phyloP scores from a whole-genome alignment of 1,140 invertebrate species.

The Octopus sinensis region DNA sequence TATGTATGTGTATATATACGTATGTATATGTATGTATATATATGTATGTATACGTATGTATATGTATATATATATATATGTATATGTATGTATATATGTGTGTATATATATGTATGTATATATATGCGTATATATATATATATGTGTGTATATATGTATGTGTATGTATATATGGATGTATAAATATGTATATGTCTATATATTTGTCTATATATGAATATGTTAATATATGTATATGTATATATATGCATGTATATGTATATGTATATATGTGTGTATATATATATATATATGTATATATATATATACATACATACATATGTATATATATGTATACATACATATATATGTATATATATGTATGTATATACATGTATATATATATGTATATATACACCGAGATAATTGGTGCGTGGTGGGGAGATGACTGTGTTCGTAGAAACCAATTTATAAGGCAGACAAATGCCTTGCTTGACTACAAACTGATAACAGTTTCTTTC shows the following conservation, averaged over 20 bases:
- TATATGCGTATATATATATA: not conserved
- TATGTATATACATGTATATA: not conserved
- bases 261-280: not conserved
- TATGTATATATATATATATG: not conserved
- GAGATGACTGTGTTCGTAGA: too few species aligned
- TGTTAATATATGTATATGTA: not conserved
- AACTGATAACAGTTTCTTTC: too few species aligned
- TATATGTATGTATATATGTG: not conserved
- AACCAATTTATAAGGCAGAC: too few species aligned
- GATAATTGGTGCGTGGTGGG: too few species aligned
- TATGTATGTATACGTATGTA: not conserved
- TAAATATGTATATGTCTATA: not conserved
- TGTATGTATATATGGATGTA: not conserved
- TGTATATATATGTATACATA: not conserved
- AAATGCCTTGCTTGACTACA: too few species aligned
- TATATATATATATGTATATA: not conserved
- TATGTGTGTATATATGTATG: not conserved
- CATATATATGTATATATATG: not conserved
- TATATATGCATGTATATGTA: not conserved
- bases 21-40: constrained; percentile 4
- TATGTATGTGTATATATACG: not conserved
- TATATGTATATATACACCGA: not conserved
- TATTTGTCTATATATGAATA: not conserved
- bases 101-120: not conserved
- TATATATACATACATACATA: not conserved